phyloP scores from a whole-genome alignment of 1,140 invertebrate species.

The Aphelinus certus region DNA sequence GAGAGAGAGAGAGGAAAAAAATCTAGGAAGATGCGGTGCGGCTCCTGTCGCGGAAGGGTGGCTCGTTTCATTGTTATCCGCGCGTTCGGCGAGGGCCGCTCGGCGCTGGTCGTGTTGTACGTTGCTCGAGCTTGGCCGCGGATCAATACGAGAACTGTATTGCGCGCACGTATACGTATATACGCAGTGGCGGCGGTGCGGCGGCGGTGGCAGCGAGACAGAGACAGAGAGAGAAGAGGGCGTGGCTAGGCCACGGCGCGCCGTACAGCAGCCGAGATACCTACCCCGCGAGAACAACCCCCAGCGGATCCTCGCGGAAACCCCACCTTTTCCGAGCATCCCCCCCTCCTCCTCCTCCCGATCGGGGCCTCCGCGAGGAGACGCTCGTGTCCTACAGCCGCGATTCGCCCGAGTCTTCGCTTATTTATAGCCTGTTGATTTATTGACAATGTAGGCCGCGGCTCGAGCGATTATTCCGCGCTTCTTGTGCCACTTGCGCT shows the following conservation, averaged over 20 bases:
- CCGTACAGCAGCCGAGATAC: constrained; percentile 61
- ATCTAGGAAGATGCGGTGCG: no score
- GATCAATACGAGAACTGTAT: constrained; percentile 59
- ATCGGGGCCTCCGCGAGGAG: no score
- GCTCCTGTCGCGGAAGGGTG: no score
- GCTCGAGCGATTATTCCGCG: no score
- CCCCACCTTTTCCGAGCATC: constrained; percentile 47
- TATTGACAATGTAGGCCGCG: no score
- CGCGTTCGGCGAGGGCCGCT: background rate
- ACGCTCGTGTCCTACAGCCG: no score
- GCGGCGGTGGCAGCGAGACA: no score
- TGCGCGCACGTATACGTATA: background rate
- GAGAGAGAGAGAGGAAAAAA: no score
- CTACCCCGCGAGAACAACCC: constrained; percentile 44
- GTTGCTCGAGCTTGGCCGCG: constrained; percentile 57
- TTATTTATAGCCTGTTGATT: no score
- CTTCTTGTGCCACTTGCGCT: no score
- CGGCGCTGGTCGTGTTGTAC: background rate
- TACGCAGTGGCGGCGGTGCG: background rate
- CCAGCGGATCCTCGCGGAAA: constrained; percentile 42
- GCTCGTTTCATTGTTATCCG: no score
- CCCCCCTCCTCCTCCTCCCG: background rate
- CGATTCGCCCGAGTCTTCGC: no score
- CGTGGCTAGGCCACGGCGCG: constrained; percentile 52
- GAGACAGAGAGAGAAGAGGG: constrained; percentile 49